Evolutionary conservation across 2,888 invertebrate species (phyloP).

Genomic region (Drosophila demipolita): DNA sequence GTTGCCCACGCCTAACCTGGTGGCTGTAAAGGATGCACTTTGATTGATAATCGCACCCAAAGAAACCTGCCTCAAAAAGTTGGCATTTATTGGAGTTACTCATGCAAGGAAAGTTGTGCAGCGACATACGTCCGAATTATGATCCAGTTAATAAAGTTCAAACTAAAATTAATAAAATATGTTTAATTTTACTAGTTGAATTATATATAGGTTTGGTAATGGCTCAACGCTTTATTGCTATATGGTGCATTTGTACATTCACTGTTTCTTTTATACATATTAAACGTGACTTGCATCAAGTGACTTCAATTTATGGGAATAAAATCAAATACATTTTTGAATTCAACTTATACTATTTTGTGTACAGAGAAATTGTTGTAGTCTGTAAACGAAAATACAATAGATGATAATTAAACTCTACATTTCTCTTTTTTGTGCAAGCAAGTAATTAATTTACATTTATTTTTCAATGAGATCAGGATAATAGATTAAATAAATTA

Average conservation of each 20-base stretch:
- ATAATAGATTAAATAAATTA: background rate
- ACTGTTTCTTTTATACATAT: background rate
- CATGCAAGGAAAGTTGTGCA: constrained; percentile 31
- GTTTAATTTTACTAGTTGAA: background rate
- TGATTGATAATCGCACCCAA: constrained; percentile 62
- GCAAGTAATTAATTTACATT: background rate
- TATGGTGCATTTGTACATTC: background rate
- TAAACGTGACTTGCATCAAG: background rate
- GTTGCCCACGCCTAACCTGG: constrained; percentile 24
- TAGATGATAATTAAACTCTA: background rate
- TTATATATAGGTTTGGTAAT: background rate
- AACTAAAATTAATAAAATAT: background rate
- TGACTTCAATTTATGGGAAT: background rate
- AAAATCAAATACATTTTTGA: background rate
- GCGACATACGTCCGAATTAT: background rate
- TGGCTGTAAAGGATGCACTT: constrained; percentile 14
- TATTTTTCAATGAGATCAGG: background rate
- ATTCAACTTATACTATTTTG: background rate
- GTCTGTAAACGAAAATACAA: background rate
- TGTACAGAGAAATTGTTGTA: background rate
- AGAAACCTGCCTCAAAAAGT: constrained; percentile 53
- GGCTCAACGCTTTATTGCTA: background rate
- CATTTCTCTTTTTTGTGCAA: background rate
- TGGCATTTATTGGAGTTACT: constrained; percentile 32
- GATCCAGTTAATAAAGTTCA: constrained; percentile 2